Evolutionary conservation across 1,140 invertebrate species (phyloP), one percentile per base, ranked within the genome.

Genomic region (Heliconius eleuchia): DNA sequence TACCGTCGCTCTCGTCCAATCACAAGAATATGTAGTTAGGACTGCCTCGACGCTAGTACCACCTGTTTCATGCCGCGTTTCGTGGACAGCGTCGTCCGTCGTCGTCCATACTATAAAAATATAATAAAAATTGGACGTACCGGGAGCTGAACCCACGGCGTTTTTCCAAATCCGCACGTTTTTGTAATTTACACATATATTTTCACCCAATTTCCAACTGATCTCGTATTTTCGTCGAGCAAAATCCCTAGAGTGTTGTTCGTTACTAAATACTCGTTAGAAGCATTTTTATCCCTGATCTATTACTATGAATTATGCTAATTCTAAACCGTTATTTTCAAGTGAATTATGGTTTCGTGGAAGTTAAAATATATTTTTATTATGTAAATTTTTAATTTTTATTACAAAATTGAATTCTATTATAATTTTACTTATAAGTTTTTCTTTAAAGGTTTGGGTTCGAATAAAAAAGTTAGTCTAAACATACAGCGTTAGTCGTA

Each of bases 221-320:
- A 39, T 72, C 71, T 27, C 30, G 71, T 72, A 72, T 72, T 72
- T 72, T 72, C 71, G 71, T 72, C 37, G 71, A 72, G 34, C 37
- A 13, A 72, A 34, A 37, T 42, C 71, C 71, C 71, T 0, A 11
- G 71, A 72, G 71, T 30, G 71, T 42, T n/a, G 71, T 72, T 72
- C 71, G 71, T 72, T 72, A 72, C 71, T 42, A 72, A 66, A 72
- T 34, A n/a, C 71, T 42, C 71, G 71, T 72, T 72, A 72, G 71
- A 72, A 72, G 16, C 71, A 72, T 72, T 72, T 72, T 72, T 72
- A 72, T 66, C 5, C 71, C 37, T 72, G 71, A 72, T 72, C 71
- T 72, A 72, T 72, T 72, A 72, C 71, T 72, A 72, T 72, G 71
- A 72, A 72, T 42, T 72, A 72, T 72, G 71, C 71, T 72, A 72